These are phyloP conservation scores for Metopolophium dirhodum DNA, from an alignment of 1,140 invertebrate genomes.

Conservation along the genomic window DNA sequence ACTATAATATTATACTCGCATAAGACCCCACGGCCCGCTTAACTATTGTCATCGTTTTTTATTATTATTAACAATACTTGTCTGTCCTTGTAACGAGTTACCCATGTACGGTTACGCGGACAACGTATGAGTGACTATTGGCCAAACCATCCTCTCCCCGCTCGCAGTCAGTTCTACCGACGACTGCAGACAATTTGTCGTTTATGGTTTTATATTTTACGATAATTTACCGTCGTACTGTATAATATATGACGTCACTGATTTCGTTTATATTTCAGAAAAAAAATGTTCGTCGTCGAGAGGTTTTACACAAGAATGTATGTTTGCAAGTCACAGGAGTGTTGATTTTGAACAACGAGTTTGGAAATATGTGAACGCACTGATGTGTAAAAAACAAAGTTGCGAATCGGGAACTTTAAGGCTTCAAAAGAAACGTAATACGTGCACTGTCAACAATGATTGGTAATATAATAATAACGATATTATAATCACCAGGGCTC, in stretches of 20 bases:
- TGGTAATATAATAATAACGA: background rate
- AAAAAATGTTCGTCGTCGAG: background rate
- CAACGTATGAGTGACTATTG: background rate
- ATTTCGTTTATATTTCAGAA: background rate
- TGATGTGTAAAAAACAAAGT: background rate
- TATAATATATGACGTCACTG: background rate
- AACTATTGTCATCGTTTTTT: background rate
- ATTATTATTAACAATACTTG: background rate
- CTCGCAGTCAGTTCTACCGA: background rate
- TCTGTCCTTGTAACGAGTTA: background rate
- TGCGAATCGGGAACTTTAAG: background rate
- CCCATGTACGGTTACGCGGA: no score
- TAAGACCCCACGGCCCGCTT: background rate
- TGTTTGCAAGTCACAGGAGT: background rate
- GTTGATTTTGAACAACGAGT: background rate
- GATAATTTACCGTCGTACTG: background rate
- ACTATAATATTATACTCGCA: background rate
- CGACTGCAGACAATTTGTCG: background rate
- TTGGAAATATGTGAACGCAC: background rate
- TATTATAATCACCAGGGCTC: background rate
- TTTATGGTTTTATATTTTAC: background rate
- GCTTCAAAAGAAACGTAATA: background rate
- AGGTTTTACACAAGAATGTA: background rate
- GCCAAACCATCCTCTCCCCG: background rate
- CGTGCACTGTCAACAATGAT: background rate